Conservation (phyloP, 2,888 invertebrate genomes). For the Antheraea yamamai region DNA sequence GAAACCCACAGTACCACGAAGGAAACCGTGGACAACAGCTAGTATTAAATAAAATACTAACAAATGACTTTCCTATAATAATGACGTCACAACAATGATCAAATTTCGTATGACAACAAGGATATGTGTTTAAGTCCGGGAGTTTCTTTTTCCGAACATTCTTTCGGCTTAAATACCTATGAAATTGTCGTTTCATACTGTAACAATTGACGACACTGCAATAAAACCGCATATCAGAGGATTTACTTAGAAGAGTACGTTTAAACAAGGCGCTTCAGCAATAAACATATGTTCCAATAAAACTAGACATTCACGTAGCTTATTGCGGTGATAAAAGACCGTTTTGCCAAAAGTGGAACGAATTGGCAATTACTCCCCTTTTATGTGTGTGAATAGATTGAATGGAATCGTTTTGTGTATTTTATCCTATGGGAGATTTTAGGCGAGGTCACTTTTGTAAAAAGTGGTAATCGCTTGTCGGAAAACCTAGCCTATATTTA, state of each 20-base stretch:
- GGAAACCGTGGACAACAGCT: background rate
- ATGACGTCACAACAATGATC: background rate
- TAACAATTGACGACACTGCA: background rate
- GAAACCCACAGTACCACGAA: no score
- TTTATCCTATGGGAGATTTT: background rate
- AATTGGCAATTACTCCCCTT: constrained; percentile 18
- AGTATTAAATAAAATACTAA: background rate
- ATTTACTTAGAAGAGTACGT: background rate
- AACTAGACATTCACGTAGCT: constrained; percentile 14
- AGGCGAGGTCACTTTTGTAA: background rate
- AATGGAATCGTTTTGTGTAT: constrained; percentile 17
- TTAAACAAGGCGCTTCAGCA: constrained; percentile 9
- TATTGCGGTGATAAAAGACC: constrained; percentile 19
- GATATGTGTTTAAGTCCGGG: background rate
- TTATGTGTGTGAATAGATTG: constrained; percentile 14
- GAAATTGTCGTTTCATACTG: background rate
- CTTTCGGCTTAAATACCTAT: no score
- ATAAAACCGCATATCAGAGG: background rate
- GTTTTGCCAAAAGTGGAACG: constrained; percentile 17
- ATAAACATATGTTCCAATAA: constrained; percentile 20
- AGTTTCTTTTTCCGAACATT: background rate
- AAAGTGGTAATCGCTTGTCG: background rate
- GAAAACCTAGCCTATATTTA: background rate
- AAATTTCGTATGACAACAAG: background rate
- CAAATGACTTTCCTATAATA: background rate